Percentiles rank a stretch among this genome's conserved stretches.
These are phyloP conservation scores for Chunga burmeisteri DNA, from an alignment of 2,113 vertebrate genomes.

Conservation along the genomic window DNA sequence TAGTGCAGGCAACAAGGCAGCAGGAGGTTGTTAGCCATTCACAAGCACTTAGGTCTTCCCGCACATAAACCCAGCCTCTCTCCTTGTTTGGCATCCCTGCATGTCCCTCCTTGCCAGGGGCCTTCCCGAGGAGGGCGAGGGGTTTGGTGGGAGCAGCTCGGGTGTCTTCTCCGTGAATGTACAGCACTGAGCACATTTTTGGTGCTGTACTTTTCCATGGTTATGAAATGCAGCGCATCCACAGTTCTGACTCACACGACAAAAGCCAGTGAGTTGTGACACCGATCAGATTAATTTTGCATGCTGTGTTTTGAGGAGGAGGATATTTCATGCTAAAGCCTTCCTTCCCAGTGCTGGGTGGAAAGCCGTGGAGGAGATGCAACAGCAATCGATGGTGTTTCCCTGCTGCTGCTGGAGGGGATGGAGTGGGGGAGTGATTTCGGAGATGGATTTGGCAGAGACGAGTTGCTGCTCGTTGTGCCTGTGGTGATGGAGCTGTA, in stretches of 20 bases:
- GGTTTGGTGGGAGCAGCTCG: background rate
- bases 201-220: background rate
- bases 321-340: background rate
- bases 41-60: rapidly evolving
- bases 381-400: background rate
- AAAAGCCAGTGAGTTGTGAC: background rate
- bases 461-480: constrained; percentile 14
- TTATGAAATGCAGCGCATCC: background rate
- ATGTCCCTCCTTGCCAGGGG: rapidly evolving
- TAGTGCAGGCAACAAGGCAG: background rate
- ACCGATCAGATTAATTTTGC: background rate
- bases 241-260: background rate
- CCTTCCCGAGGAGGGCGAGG: background rate
- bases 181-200: rapidly evolving
- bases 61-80: background rate
- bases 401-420: constrained; percentile 19
- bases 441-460: constrained; percentile 39
- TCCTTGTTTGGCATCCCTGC: background rate
- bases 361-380: background rate
- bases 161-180: rapidly evolving
- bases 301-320: background rate
- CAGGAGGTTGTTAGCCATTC: background rate
- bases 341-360: background rate
- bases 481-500: constrained; percentile 63
- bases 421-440: constrained; percentile 24